A percentile compares a stretch with the other conserved stretches of the same genome.
These are phyloP conservation scores for Euleptes europaea DNA, from an alignment of 2,113 vertebrate species.

Conservation along the genomic window DNA sequence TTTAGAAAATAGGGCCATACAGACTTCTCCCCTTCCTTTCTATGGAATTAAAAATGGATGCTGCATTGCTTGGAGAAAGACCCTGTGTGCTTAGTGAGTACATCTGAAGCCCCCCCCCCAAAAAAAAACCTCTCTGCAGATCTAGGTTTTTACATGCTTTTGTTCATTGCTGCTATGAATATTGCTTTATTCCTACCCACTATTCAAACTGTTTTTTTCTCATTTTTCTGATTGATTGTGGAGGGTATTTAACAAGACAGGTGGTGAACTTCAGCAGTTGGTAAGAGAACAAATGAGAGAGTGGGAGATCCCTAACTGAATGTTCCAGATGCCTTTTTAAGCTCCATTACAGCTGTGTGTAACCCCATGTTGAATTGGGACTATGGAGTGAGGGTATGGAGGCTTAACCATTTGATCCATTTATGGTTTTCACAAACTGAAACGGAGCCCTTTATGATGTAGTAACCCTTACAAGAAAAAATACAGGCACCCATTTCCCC, in stretches of 20 bases:
- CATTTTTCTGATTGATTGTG: slow-evolving; percentile 30
- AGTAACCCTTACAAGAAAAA: no score
- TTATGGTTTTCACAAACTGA: no score
- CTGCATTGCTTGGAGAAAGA: background rate
- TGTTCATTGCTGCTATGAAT: background rate
- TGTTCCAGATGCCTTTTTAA: no score
- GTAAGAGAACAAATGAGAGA: no score
- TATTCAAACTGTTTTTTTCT: slow-evolving; percentile 26
- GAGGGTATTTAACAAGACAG: slow-evolving; percentile 60
- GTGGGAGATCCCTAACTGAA: no score
- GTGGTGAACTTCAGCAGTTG: background rate
- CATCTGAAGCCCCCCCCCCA: background rate
- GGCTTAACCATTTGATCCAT: no score
- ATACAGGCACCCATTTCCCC: no score
- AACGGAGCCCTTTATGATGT: no score
- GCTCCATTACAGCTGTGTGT: no score
- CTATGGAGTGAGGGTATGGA: no score
- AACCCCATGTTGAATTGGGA: no score
- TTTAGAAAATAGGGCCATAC: background rate
- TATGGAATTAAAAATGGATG: background rate
- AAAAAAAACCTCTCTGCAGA: background rate
- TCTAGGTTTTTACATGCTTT: no score
- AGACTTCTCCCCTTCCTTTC: background rate
- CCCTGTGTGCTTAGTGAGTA: background rate
- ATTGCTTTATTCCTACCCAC: background rate